Conservation (phyloP, 2,113 vertebrate species). For the Scartelaos histophorus region DNA sequence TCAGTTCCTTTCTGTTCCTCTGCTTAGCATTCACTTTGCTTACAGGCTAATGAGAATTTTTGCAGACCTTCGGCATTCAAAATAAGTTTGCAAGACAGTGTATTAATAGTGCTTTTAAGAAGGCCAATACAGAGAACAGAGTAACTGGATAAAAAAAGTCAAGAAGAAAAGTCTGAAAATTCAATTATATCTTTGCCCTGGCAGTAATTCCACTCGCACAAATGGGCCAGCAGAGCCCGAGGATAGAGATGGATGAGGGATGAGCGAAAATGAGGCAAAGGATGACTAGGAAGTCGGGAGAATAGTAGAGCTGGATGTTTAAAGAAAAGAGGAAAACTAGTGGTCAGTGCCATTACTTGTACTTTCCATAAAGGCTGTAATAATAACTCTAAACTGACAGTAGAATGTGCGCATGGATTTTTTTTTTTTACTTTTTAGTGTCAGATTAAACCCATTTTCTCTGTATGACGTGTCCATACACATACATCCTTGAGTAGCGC, state of each 20-base stretch:
- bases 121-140: slow-evolving; percentile 33
- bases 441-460: neutral
- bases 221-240: slow-evolving; percentile 58
- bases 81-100: slow-evolving; percentile 56
- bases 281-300: slow-evolving; percentile 35
- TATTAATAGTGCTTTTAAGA: slow-evolving; percentile 69
- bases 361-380: neutral
- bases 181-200: slow-evolving; percentile 74
- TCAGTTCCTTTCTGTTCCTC: slow-evolving; percentile 15
- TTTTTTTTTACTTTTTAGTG: neutral
- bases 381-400: neutral
- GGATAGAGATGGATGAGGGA: slow-evolving; percentile 46
- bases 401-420: neutral
- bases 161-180: slow-evolving; percentile 61
- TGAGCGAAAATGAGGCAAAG: slow-evolving; percentile 14
- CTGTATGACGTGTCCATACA: neutral
- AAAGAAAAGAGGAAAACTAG: neutral
- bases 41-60: slow-evolving; percentile 59
- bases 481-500: neutral
- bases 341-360: neutral
- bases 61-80: slow-evolving; percentile 49
- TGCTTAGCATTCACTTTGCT: slow-evolving; percentile 34
- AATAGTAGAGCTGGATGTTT: slow-evolving; percentile 15
- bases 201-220: slow-evolving; percentile 72
- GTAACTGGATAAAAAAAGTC: slow-evolving; percentile 23